Evolutionary conservation across 2,888 invertebrate genomes (phyloP), one percentile per base, ranked within the genome.

Genomic region (Nomada flava): DNA sequence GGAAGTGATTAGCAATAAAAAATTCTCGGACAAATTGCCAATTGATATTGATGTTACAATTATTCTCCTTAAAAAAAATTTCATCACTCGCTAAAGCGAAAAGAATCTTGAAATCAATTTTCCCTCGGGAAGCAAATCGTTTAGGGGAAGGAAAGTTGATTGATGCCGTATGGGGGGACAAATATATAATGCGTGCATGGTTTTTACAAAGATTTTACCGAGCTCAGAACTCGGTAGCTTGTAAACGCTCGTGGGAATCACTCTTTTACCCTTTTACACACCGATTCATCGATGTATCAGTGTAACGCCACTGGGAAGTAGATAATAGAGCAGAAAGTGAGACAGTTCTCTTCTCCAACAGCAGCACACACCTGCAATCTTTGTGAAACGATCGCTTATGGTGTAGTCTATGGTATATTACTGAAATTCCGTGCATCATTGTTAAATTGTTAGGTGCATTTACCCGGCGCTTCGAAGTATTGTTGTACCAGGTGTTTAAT

Each of bases 301-400:
- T 59, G 77, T 79, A 73, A 77, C 76, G 52, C 20, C 52, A 55
- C 75, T 71, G 76, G 79, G 82, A 84, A 74, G 83, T 62, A 79
- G 76, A 81, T 82, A 86, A 86, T 85, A 77, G 85, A 75, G 64
- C 86, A 76, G 88, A 88, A 88, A 89, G 89, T 77, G 86, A 87
- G 85, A 88, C 85, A 76, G 76, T 84, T 71, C 81, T 77, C 78
- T 86, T 83, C 78, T 80, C 69, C 72, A 69, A 75, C 53, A n/a
- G 71, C 77, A 60, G 26, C 36, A 36, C 36, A 36, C 36, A 36
- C 36, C 44, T 69, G 50, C 60, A 79, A 82, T 81, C 78, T 80
- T 47, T 64, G 18, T 42, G 77, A 59, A 82, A 83, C 79, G 82
- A 88, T 86, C 82, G 84, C 65, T 72, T 29, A 9, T 20, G 2